Evolutionary conservation across 2,113 vertebrate genomes (phyloP), one percentile per base, ranked within the genome.

Genomic region (Trachemys scripta): DNA sequence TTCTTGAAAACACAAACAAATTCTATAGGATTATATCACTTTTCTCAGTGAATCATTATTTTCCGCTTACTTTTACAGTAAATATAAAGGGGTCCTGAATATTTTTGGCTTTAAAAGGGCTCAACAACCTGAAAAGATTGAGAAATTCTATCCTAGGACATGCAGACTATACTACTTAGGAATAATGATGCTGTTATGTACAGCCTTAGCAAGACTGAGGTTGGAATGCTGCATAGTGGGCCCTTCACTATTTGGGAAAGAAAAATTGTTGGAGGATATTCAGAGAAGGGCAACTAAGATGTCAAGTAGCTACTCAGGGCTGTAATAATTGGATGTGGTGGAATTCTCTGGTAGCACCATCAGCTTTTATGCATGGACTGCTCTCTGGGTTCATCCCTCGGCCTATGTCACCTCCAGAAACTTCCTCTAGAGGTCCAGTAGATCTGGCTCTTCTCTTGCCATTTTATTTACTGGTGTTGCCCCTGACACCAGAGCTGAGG

Each of bases 261-360:
- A 90, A 91, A 93, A 96, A 80, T 42, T 84, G 87, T 79, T 92
- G 80, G 89, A 88, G n/a, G 47, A 79, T 82, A 90, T 87, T 95
- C 89, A 90, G 69, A 84, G 47, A 80, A 84, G 69, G 95, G 85
- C 45, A 93, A 82, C 25, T 51, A 91, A 72, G 80, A 87, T 27
- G 31, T 93, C 87, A 84, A 51, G 53, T 31, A 31, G 57, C 76
- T 88, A 57, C 53, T 38, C 79, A 78, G 53, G 42, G 24, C 19
- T 92, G 47, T n/a, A 54, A 0, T 92, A 85, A 92, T 85, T 54
- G 89, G 89, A 95, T 91, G 78, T 42, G 54, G 27, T 90, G 5
- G 35, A 90, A 76, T 92, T 90, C 76, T 85, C 50, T 50, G 50
- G 54, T 84, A 90, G 80, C 80, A 89, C 59, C 87, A 89, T 97